Base-by-base conservation (phyloP, 2,888 invertebrate genomes). In the Drosophila pullipes region DNA sequence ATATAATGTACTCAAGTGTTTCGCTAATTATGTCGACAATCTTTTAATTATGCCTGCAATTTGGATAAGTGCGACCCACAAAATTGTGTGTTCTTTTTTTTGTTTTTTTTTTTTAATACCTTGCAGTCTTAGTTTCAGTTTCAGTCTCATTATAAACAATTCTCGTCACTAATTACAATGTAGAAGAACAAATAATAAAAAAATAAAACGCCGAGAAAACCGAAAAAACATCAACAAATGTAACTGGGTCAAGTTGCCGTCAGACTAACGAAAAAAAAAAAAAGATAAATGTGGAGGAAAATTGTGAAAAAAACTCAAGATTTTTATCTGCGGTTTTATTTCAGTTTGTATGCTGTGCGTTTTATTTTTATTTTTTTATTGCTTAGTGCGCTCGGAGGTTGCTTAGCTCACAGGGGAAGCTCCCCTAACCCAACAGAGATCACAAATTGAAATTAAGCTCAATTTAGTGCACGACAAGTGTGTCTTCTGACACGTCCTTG, bases 141-240 rank as follows among this genome's bases (percentile, higher is more conserved):
- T 75, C 71, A 69, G 74, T 83, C 82, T 84, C 71, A 89, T 89
- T 85, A 84, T 73, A 80, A 89, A 76, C 84, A 81, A 89, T 89
- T 87, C 89, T 87, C 84, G 87, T 84, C 87, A 84, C 90, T 87
- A 87, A 90, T 90, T 89, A 89, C 81, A 83, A 76, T 70, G 87
- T 84, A 66, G 71, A 76, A 89, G 85, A 85, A 85, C 89, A 82
- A 89, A 87, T 82, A 75, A 75, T 76, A 63, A 72, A 67, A 72
- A 68, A 63, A 63, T 9, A 54, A 54, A 54, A 25, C n/a, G 16
- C 7, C 37, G 57, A 55, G 58, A 50, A 47, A 65, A 64, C 35
- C 47, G 28, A 63, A 74, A 62, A 79, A 80, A 82, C 86, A 76
- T 83, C 86, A 90, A 90, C 78, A 84, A 89, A 86, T 83, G 78